These are phyloP conservation scores for Spea hammondii DNA, from an alignment of 2,797 vertebrate species.

Conservation along the genomic window DNA sequence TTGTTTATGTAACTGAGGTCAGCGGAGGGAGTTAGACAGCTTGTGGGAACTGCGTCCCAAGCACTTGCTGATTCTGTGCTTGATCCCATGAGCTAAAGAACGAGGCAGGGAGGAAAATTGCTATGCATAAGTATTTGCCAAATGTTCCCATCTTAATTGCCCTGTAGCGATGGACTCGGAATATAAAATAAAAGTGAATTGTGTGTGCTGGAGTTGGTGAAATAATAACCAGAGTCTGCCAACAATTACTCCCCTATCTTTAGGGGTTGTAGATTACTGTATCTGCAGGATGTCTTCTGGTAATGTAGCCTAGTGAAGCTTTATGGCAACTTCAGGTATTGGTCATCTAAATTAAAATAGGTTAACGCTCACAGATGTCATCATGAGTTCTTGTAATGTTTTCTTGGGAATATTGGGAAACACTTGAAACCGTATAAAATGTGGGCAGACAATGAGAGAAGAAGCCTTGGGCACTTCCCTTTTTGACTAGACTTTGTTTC, in stretches of 20 bases:
- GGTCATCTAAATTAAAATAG: too few species aligned
- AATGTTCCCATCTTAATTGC: not conserved
- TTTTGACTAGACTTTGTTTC: not conserved
- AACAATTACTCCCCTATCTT: too few species aligned
- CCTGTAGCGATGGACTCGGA: constrained; percentile 3
- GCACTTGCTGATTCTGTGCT: constrained; percentile 59
- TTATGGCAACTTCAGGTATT: too few species aligned
- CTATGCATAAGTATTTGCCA: constrained; percentile 58
- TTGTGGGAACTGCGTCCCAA: constrained; percentile 64
- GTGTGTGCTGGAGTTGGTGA: not conserved
- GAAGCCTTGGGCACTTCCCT: too few species aligned
- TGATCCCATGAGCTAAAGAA: constrained; percentile 59
- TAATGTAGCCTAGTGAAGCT: too few species aligned
- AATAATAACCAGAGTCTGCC: not conserved
- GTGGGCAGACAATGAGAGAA: too few species aligned
- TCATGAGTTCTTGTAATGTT: too few species aligned
- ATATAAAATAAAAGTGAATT: constrained; percentile 25
- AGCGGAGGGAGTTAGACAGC: constrained; percentile 61
- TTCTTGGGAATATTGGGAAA: too few species aligned
- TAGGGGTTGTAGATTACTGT: not conserved
- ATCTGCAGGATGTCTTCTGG: too few species aligned
- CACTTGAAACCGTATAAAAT: too few species aligned
- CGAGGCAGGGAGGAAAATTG: constrained; percentile 56
- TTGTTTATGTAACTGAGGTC: constrained; percentile 66
- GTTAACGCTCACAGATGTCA: too few species aligned